phyloP scores from a whole-genome alignment of 1,140 invertebrate species.

The Drosophila cardini region DNA sequence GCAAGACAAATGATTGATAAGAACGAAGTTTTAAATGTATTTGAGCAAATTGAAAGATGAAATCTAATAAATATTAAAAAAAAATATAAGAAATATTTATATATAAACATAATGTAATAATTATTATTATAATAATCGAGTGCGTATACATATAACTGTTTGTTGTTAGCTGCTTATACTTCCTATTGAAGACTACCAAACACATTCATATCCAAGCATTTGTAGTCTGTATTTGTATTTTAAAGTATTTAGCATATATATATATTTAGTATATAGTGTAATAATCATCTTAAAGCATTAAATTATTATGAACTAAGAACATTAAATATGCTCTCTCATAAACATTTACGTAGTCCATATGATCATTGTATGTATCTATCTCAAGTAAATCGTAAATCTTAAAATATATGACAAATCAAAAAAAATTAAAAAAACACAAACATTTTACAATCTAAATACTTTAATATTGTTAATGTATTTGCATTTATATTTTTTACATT shows the following conservation, averaged over 20 bases:
- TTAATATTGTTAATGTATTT: slow-evolving; percentile 29
- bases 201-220: slow-evolving; percentile 70
- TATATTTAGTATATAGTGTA: slow-evolving; percentile 1
- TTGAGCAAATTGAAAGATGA: slow-evolving; percentile 22
- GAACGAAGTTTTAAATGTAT: slow-evolving; percentile 32
- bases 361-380: slow-evolving; percentile 22
- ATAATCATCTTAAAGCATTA: slow-evolving; percentile 37
- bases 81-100: slow-evolving; percentile 62
- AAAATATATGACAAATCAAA: slow-evolving; percentile 35
- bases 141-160: slow-evolving; percentile 70
- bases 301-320: slow-evolving; percentile 24
- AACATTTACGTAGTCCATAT: slow-evolving; percentile 13
- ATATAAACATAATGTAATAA: slow-evolving; percentile 50
- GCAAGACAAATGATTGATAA: slow-evolving; percentile 34
- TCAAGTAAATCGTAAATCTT: slow-evolving; percentile 3
- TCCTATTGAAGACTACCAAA: slow-evolving; percentile 77
- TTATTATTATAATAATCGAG: slow-evolving; percentile 42
- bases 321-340: slow-evolving; percentile 13
- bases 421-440: slow-evolving; percentile 2
- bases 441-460: background rate
- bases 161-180: slow-evolving; percentile 82
- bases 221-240: slow-evolving; percentile 60
- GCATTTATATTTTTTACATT: slow-evolving; percentile 18
- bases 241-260: slow-evolving; percentile 31
- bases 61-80: slow-evolving; percentile 28